A percentile compares a stretch with the other conserved stretches of the same genome.
Conservation (phyloP, 2,797 vertebrate species). For the Tinamus major region DNA sequence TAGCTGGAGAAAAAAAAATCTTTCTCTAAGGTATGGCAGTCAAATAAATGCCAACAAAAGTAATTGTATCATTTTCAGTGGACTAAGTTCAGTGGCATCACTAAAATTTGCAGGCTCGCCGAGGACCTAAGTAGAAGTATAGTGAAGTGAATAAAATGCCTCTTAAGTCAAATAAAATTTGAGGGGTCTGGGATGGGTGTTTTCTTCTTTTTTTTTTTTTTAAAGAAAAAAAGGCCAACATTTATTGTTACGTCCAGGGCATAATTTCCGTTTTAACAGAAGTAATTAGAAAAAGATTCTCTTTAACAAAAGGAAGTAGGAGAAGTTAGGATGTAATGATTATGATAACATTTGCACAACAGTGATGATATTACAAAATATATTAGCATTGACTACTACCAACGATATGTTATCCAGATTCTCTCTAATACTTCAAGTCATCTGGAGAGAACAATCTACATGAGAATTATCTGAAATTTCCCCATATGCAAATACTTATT, state of each 20-base stretch:
- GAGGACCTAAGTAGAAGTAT: neutral
- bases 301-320: neutral
- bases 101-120: neutral
- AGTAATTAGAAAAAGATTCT: neutral
- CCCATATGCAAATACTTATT: neutral
- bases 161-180: neutral
- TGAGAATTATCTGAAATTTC: neutral
- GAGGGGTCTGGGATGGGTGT: fast-evolving
- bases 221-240: neutral
- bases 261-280: neutral
- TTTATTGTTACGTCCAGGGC: neutral
- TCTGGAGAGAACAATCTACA: neutral
- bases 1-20: neutral
- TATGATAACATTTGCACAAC: neutral
- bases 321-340: neutral
- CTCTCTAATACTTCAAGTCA: neutral
- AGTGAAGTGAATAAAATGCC: neutral
- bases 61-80: neutral
- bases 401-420: neutral
- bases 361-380: neutral
- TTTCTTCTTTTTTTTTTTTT: too few relatives aligned
- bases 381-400: neutral
- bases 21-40: neutral
- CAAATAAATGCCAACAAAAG: neutral
- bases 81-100: neutral